Evolutionary conservation across 2,113 vertebrate genomes (phyloP).

Genomic region (Oenanthe melanoleuca): DNA sequence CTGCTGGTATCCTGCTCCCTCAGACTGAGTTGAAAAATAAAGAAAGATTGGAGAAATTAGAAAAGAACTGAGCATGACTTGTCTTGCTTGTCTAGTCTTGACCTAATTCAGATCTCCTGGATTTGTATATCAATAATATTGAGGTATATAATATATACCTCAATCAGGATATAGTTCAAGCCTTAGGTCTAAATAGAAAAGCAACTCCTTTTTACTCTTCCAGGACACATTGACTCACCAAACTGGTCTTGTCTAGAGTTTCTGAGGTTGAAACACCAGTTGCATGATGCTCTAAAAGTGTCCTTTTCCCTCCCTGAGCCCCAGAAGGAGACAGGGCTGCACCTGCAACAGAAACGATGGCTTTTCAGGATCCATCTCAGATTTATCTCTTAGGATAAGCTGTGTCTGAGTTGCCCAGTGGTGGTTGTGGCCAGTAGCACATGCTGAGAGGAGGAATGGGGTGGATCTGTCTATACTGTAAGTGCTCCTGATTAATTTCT

Average conservation of each 20-base stretch:
- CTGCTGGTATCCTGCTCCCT: background rate
- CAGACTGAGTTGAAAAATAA: background rate
- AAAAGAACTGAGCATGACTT: background rate
- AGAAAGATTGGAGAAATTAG: background rate
- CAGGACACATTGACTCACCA: background rate
- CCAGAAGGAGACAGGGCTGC: background rate
- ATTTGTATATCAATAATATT: background rate
- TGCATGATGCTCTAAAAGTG: background rate
- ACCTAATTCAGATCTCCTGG: background rate
- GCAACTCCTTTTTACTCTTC: background rate
- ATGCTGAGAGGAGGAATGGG: background rate
- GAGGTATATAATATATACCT: background rate
- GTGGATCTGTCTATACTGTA: background rate
- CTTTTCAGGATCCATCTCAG: background rate
- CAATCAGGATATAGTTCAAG: background rate
- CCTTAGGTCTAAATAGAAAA: background rate
- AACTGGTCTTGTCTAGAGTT: background rate
- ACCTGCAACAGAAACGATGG: background rate
- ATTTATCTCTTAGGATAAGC: background rate
- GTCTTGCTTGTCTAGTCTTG: background rate
- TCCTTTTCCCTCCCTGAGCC: background rate
- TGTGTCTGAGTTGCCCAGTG: background rate
- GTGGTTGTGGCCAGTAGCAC: background rate
- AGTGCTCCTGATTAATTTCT: background rate
- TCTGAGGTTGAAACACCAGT: background rate